Conservation (phyloP, 2,113 vertebrate species). For the Collichthys lucidus region DNA sequence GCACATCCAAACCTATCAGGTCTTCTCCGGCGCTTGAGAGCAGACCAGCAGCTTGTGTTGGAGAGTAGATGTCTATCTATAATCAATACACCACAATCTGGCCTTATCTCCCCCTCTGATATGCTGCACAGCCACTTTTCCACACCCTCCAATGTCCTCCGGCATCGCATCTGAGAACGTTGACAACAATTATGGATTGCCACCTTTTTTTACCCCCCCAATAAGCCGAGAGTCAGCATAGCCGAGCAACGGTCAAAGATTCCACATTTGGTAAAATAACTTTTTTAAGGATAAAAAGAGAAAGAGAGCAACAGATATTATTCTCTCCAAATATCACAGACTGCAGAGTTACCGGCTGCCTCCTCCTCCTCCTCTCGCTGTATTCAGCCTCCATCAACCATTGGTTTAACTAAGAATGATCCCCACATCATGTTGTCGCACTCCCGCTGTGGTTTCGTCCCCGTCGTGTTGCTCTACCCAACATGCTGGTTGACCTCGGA, state of each 20-base stretch:
- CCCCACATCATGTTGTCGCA: constrained; percentile 12
- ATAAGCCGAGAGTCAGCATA: constrained; percentile 57
- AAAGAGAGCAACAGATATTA: not conserved
- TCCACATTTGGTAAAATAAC: constrained; percentile 44
- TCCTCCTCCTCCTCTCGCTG: not conserved
- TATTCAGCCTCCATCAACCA: constrained; percentile 8
- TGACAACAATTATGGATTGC: constrained; percentile 74
- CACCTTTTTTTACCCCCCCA: constrained; percentile 50
- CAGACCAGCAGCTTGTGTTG: constrained; percentile 62
- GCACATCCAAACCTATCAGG: constrained; percentile 63
- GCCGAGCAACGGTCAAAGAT: constrained; percentile 9
- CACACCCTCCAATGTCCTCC: constrained; percentile 64
- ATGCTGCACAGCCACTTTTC: constrained; percentile 72
- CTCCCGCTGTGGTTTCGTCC: constrained; percentile 56
- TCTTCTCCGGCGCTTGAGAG: constrained; percentile 47
- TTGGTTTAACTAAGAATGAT: constrained; percentile 55
- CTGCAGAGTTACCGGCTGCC: not conserved
- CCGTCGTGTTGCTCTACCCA: constrained; percentile 43
- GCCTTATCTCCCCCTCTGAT: constrained; percentile 75
- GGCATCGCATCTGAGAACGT: constrained; percentile 56
- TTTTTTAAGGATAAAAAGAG: constrained; percentile 8
- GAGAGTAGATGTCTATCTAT: constrained; percentile 78
- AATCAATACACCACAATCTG: constrained; percentile 81
- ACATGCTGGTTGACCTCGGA: constrained; percentile 58
- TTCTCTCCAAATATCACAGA: constrained; percentile 17